Conservation (phyloP, 1,140 invertebrate species). For the Pachypeltis micranthus region DNA sequence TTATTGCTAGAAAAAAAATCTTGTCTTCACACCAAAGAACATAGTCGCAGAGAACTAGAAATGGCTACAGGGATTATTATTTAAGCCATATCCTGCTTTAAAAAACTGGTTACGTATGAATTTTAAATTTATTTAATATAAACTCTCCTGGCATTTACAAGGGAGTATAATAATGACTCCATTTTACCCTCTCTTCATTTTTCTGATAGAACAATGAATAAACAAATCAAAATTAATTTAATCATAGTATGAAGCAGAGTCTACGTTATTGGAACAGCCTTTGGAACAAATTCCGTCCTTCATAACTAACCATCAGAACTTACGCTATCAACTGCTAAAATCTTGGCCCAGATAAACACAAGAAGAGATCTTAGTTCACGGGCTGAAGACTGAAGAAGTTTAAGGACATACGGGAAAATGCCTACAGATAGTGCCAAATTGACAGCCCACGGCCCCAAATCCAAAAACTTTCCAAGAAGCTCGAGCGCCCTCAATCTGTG, state of each 20-base stretch:
- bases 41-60: too few relatives aligned
- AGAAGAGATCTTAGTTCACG: slow-evolving; percentile 81
- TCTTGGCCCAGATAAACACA: slow-evolving; percentile 99
- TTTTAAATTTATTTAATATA: too few relatives aligned
- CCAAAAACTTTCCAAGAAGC: slow-evolving; percentile 86
- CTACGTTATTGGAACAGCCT: too few relatives aligned
- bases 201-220: slow-evolving; percentile 11
- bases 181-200: neutral
- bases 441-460: slow-evolving; percentile 94
- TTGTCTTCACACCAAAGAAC: too few relatives aligned
- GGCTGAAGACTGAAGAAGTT: slow-evolving; percentile 85
- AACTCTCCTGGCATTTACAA: too few relatives aligned
- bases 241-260: neutral
- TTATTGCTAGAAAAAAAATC: too few relatives aligned
- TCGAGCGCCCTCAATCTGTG: slow-evolving; percentile 90
- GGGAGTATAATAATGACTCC: too few relatives aligned
- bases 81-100: too few relatives aligned
- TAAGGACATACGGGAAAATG: slow-evolving; percentile 97
- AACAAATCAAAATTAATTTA: slow-evolving; percentile 10
- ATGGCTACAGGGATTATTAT: too few relatives aligned
- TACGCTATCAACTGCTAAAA: slow-evolving; percentile 90
- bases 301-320: too few relatives aligned
- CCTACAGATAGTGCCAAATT: slow-evolving; percentile 91
- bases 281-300: too few relatives aligned
- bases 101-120: too few relatives aligned